Conservation (phyloP, 2,113 vertebrate genomes). For the Cryptotis parvus region DNA sequence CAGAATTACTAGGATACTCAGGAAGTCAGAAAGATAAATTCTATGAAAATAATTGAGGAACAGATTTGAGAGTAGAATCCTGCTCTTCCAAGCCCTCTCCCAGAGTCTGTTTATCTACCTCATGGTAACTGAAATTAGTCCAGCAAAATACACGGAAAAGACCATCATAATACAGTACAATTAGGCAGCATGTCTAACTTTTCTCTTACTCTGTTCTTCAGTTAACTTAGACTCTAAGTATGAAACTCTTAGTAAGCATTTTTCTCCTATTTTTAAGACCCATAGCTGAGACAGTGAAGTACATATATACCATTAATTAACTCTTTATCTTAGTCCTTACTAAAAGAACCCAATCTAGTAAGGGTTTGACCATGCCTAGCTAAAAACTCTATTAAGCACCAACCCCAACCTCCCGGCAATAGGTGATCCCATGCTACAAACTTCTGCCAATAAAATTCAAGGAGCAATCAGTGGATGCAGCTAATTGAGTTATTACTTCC, state of each 20-base stretch:
- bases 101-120: not conserved
- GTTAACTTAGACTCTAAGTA: not conserved
- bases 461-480: not conserved
- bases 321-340: not conserved
- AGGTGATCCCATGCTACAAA: not conserved
- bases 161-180: not conserved
- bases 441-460: conserved; percentile 47
- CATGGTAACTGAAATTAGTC: not conserved
- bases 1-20: not conserved
- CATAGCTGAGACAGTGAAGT: not conserved
- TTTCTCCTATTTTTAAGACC: not conserved
- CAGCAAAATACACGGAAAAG: not conserved
- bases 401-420: not conserved
- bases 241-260: conserved; percentile 10
- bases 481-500: not conserved
- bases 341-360: not conserved
- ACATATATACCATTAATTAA: not conserved
- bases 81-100: not conserved
- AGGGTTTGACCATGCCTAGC: not conserved
- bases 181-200: not conserved
- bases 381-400: not conserved
- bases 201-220: conserved; percentile 34
- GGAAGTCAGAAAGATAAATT: conserved; percentile 33
- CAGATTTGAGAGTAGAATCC: not conserved
- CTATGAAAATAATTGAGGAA: not conserved